phyloP scores from a whole-genome alignment of 2,888 invertebrate species.

The Leucoma salicis region DNA sequence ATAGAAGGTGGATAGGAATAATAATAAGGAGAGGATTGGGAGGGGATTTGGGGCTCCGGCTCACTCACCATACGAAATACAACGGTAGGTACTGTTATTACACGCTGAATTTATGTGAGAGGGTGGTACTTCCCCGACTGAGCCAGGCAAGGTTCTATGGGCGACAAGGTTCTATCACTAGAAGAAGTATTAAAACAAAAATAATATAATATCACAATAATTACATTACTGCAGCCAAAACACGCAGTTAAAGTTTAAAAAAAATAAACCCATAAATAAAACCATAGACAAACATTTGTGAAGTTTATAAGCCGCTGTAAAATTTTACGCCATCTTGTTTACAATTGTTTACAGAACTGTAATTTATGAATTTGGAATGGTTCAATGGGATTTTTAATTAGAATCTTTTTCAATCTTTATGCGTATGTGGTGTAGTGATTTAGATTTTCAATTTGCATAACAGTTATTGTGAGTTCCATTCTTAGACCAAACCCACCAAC shows the following conservation, averaged over 20 bases:
- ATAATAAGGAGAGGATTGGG: too few species aligned
- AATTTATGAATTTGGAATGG: constrained; percentile 31
- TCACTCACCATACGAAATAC: too few species aligned
- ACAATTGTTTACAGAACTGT: constrained; percentile 17
- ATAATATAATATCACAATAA: neutral
- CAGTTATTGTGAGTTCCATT: too few species aligned
- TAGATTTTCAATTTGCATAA: neutral
- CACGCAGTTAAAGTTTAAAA: constrained; percentile 5
- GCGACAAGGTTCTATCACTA: too few species aligned
- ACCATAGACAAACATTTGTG: constrained; percentile 12
- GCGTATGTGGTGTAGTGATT: neutral
- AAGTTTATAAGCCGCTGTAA: constrained; percentile 11
- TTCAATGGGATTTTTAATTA: constrained; percentile 23
- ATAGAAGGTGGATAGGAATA: too few species aligned
- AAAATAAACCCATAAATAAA: constrained; percentile 13
- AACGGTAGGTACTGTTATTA: too few species aligned
- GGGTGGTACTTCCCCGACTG: too few species aligned
- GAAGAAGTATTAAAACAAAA: too few species aligned
- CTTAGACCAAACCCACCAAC: too few species aligned
- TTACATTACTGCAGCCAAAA: constrained; percentile 6
- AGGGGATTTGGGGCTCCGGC: too few species aligned
- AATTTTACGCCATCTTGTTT: constrained; percentile 4
- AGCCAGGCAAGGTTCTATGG: too few species aligned
- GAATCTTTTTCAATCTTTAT: constrained; percentile 8
- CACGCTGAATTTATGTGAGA: too few species aligned